phyloP scores from a whole-genome alignment of 1,140 invertebrate genomes.

The Mercenaria mercenaria region DNA sequence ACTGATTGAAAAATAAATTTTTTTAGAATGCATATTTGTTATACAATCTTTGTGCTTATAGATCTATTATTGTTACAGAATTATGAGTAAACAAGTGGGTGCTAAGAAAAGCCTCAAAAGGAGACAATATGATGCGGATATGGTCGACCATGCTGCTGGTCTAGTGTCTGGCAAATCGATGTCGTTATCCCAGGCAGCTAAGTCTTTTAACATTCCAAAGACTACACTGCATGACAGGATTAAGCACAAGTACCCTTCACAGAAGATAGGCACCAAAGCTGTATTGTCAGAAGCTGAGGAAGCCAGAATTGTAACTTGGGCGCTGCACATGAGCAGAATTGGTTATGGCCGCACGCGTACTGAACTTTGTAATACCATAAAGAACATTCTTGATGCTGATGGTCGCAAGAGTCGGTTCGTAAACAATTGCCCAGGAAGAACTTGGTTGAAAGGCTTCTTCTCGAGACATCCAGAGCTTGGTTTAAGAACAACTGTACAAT shows the following conservation, averaged over 20 bases:
- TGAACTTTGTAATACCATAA: conserved; percentile 13
- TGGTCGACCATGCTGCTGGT: neutral
- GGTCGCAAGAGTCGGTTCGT: neutral
- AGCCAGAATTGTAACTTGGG: conserved; percentile 28
- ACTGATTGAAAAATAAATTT: neutral
- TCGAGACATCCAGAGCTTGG: neutral
- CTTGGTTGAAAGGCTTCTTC: conserved; percentile 31
- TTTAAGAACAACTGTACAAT: conserved; percentile 2
- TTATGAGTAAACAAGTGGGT: neutral
- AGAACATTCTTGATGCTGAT: conserved; percentile 2
- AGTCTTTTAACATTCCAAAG: neutral
- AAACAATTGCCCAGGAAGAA: neutral
- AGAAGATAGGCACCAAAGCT: conserved; percentile 32
- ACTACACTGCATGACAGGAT: conserved; percentile 16
- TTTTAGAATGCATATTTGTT: neutral
- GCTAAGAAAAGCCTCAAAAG: neutral
- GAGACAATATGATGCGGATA: neutral
- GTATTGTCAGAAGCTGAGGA: conserved; percentile 33
- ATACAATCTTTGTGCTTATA: neutral
- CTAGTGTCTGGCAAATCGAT: neutral
- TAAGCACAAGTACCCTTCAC: neutral
- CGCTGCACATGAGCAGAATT: conserved; percentile 24
- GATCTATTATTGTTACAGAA: neutral
- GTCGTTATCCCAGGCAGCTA: neutral
- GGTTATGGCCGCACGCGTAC: conserved; percentile 52